Conservation (phyloP, 2,888 invertebrate species). For the Cephus pygmeus region DNA sequence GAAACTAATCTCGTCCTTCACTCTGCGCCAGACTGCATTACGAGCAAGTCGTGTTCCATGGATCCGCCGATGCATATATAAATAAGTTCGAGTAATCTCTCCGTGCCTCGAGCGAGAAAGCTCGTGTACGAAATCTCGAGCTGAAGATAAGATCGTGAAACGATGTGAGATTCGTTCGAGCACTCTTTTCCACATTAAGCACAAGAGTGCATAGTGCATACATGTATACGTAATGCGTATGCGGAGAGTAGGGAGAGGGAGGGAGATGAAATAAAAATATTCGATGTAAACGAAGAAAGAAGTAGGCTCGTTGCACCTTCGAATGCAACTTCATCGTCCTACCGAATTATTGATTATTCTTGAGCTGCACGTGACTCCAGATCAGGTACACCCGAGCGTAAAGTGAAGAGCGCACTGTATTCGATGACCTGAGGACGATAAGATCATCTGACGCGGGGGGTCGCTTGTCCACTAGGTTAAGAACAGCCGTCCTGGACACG, state of each 20-base stretch:
- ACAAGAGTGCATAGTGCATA: neutral
- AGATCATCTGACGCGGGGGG: constrained; percentile 61
- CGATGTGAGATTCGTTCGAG: neutral
- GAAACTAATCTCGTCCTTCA: neutral
- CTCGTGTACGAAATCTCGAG: neutral
- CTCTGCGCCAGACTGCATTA: neutral
- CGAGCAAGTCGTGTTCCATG: neutral
- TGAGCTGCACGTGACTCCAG: too few relatives aligned
- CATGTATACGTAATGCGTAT: neutral
- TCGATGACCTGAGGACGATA: constrained; percentile 33
- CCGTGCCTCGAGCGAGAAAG: neutral
- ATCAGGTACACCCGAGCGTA: too few relatives aligned
- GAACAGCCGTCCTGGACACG: constrained; percentile 24
- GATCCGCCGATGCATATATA: neutral
- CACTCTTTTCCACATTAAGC: neutral
- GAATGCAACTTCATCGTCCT: too few relatives aligned
- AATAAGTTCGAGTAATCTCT: neutral
- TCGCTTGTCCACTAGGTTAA: constrained; percentile 31
- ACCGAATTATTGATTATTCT: too few relatives aligned
- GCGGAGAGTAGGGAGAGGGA: neutral
- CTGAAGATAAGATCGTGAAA: neutral
- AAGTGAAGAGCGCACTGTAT: too few relatives aligned
- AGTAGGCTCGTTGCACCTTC: too few relatives aligned
- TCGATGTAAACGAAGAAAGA: too few relatives aligned
- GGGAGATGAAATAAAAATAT: too few relatives aligned